These are phyloP conservation scores for Drosophila pseudoananassae DNA, from an alignment of 1,140 invertebrate genomes.

Conservation along the genomic window DNA sequence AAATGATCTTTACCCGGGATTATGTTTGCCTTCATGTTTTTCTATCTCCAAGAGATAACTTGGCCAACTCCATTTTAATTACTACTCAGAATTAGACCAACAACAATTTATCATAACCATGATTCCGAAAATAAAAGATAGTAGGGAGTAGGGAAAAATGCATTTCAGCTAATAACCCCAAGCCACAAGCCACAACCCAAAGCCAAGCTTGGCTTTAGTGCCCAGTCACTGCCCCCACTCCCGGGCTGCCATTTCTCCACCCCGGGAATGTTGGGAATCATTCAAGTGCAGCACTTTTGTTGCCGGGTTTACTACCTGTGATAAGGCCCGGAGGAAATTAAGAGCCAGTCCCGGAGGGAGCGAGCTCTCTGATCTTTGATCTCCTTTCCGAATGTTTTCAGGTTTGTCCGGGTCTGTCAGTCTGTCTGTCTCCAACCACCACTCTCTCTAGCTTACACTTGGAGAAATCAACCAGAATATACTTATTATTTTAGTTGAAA, in stretches of 20 bases:
- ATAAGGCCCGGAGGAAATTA: slow-evolving; percentile 59
- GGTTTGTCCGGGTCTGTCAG: slow-evolving; percentile 40
- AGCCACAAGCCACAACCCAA: slow-evolving; percentile 13
- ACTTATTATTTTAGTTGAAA: neutral
- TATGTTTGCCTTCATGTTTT: slow-evolving; percentile 35
- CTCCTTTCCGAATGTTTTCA: slow-evolving; percentile 55
- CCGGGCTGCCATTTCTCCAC: neutral
- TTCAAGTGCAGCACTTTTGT: slow-evolving; percentile 67
- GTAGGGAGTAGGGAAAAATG: slow-evolving; percentile 7
- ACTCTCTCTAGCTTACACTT: slow-evolving; percentile 12
- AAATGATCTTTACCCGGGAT: slow-evolving; percentile 33
- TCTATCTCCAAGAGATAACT: slow-evolving; percentile 30
- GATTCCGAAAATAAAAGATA: slow-evolving; percentile 42
- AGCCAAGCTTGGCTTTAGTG: slow-evolving; percentile 33
- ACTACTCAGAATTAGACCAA: slow-evolving; percentile 65
- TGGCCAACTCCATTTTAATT: slow-evolving; percentile 55
- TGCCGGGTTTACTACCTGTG: slow-evolving; percentile 68
- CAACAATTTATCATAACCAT: slow-evolving; percentile 71
- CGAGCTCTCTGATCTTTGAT: slow-evolving; percentile 68
- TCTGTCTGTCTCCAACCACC: too few species aligned
- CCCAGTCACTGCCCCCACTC: slow-evolving; percentile 31
- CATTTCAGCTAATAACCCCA: slow-evolving; percentile 70
- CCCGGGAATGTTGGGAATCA: slow-evolving; percentile 42
- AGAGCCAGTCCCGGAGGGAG: slow-evolving; percentile 26
- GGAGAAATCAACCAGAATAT: neutral